Evolutionary conservation across 35 echinoderm and acorn worm species (phyloP).

Genomic region (Stichopus chloronotus): DNA sequence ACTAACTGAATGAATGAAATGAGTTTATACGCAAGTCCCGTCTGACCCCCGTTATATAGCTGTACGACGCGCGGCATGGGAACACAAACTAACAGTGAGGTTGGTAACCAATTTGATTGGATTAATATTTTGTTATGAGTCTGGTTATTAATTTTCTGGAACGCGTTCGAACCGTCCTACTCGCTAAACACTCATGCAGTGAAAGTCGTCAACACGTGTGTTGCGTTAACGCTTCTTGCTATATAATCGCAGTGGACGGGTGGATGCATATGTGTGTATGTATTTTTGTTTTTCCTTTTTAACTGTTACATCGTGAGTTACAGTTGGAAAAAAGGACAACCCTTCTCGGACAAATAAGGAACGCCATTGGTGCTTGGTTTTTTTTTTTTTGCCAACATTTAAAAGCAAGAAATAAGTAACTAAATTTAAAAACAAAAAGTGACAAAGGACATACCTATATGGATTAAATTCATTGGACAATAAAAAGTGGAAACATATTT

Average conservation of each 20-base stretch:
- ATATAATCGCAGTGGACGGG: neutral
- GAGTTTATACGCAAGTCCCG: neutral
- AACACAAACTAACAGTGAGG: conserved; percentile 18
- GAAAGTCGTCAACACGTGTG: conserved; percentile 39
- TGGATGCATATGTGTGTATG: neutral
- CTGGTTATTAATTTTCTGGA: conserved; percentile 48
- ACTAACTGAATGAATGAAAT: no score
- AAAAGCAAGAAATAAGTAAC: no score
- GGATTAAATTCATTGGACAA: no score
- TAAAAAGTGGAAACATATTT: no score
- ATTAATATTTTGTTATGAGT: conserved; percentile 41
- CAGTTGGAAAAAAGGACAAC: no score
- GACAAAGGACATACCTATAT: no score
- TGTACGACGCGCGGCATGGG: conserved; percentile 5
- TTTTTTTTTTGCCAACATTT: no score
- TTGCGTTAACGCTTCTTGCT: conserved; percentile 24
- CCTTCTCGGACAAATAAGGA: no score
- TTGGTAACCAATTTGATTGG: conserved; percentile 23
- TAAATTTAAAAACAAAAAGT: no score
- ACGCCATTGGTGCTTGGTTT: no score
- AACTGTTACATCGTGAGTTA: no score
- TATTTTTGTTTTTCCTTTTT: no score
- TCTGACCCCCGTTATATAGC: conserved; percentile 25
- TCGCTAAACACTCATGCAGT: neutral
- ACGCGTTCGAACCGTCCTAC: conserved; percentile 1